Conservation (phyloP, 1,140 invertebrate genomes). For the Achroia grisella region DNA sequence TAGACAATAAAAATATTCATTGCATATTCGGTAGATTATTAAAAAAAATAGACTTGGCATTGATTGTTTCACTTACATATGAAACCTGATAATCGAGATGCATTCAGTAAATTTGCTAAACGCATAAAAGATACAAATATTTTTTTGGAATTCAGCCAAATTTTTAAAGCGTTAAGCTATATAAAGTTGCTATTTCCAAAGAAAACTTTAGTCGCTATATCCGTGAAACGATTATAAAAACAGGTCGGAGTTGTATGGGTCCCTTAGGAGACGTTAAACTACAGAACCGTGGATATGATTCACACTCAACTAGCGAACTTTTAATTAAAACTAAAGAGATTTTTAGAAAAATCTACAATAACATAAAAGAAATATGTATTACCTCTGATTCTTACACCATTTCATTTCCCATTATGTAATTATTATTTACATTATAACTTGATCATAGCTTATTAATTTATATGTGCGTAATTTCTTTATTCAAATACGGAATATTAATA, state of each 20-base stretch:
- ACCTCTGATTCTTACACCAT: not conserved
- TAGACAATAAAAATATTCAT: too few species aligned
- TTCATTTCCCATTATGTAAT: not conserved
- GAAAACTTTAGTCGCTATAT: not conserved
- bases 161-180: not conserved
- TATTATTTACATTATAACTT: not conserved
- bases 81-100: too few species aligned
- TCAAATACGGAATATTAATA: not conserved
- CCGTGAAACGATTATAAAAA: slow-evolving; percentile 9
- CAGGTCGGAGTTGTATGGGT: slow-evolving; percentile 27
- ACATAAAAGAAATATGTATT: not conserved
- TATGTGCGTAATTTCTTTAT: not conserved
- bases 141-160: slow-evolving; percentile 1
- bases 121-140: slow-evolving; percentile 1
- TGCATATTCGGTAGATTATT: too few species aligned
- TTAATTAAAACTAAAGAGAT: slow-evolving; percentile 42
- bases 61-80: too few species aligned
- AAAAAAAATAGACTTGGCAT: too few species aligned
- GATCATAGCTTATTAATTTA: not conserved
- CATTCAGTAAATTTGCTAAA: too few species aligned
- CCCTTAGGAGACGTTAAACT: slow-evolving; percentile 35
- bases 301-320: slow-evolving; percentile 30
- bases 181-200: not conserved
- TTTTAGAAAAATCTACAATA: slow-evolving; percentile 3
- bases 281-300: slow-evolving; percentile 38